These are phyloP conservation scores for Auanema sp. DNA, from an alignment of 2,888 invertebrate species.

Conservation along the genomic window DNA sequence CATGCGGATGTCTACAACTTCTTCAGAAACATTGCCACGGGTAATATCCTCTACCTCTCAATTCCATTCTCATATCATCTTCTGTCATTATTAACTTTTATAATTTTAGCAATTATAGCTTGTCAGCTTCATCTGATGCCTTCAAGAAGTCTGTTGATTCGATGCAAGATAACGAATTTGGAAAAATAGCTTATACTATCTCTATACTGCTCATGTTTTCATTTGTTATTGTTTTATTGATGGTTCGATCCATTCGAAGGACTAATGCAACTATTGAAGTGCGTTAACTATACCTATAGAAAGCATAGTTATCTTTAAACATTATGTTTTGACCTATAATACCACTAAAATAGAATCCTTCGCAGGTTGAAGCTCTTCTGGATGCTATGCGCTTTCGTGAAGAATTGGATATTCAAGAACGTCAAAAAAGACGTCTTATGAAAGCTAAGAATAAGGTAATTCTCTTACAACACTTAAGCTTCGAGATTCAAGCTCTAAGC, in stretches of 20 bases:
- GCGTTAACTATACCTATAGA: background rate
- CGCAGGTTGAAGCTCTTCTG: conserved; percentile 56
- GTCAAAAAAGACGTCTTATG: conserved; percentile 49
- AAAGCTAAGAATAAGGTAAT: conserved; percentile 31
- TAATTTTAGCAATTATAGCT: no score
- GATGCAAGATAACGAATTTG: conserved; percentile 51
- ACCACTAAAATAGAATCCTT: conserved; percentile 7
- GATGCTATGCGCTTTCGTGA: conserved; percentile 62
- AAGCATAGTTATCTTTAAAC: background rate
- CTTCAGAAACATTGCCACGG: no score
- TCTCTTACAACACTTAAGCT: background rate
- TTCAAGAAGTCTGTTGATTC: no score
- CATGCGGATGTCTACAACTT: no score
- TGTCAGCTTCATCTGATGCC: no score
- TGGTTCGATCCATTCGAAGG: conserved; percentile 58
- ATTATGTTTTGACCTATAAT: background rate
- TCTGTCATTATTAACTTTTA: no score
- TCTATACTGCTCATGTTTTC: conserved; percentile 59
- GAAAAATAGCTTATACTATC: conserved; percentile 57
- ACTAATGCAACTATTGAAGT: conserved; percentile 49
- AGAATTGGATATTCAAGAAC: conserved; percentile 56
- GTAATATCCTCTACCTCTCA: no score
- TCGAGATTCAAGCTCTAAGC: background rate
- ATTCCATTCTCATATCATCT: no score
- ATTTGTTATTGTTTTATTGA: conserved; percentile 56